Base-by-base conservation (phyloP, 2,113 vertebrate species). In the Oryzias melastigma region DNA sequence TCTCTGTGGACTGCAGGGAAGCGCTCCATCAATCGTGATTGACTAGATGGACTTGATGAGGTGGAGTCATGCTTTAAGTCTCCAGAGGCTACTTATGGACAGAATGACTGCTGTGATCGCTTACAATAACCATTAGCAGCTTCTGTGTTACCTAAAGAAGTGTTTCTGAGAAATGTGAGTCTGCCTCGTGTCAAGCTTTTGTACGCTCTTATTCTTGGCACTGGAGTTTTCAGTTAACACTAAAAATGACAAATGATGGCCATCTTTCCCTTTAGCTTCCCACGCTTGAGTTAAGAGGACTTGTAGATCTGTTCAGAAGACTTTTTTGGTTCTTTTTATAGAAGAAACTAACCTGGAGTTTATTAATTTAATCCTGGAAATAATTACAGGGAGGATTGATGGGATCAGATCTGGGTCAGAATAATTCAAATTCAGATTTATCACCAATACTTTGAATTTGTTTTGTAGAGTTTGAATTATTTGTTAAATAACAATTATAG, bases 21-120 rank as follows among this genome's bases (percentile, higher is more conserved):
- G 20, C 25, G 41, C 14, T 43, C 67, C 35, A 59, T 70, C 74
- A 72, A 59, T 75, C 45, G 20, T 18, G 46, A 70, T 64, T 71
- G 68, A 81, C 59, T 61, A 42, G 63, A 70, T 42, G 8, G 62
- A 25, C 57, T 35, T 56, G 56, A 79, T 73, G 44, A 73, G 57
- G 18, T 12, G n/a, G 58, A 73, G 68, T 45, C 59, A 68, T 59
- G 41, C 55, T 68, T 46, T 17, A 20, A 53, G 50, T 52, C 24
- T 35, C 40, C 18, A 54, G 17, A 27, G n/a, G 24, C 44, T 25
- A 60, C 58, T 66, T 47, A 52, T 13, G 41, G 46, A 62, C 25
- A 48, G 24, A 54, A 16, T 40, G 19, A 18, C 53, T 52, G 58
- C 64, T 25, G 20, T 5, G 13, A 58, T 67, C 19, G 17, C 43